Base-by-base conservation (phyloP, 1,140 invertebrate genomes). In the Oncopodura yosiiana region DNA sequence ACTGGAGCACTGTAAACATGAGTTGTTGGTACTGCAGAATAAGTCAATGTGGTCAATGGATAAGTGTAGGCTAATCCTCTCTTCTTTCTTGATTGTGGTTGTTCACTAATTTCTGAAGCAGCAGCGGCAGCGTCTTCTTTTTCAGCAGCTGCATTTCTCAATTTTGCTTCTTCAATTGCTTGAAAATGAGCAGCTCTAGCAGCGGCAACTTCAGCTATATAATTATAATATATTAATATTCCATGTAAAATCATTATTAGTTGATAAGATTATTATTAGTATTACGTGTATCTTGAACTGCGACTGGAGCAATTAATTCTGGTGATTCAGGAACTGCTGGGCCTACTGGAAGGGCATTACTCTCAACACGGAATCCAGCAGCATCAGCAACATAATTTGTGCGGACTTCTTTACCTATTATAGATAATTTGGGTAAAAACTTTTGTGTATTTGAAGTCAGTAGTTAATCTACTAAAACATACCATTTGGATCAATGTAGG, bases 401-500 rank as follows among this genome's bases (percentile, higher is more conserved):
- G 43, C 71, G 69, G 59, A 77, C 71, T 21, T 77, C 1, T 24
- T 14, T 6, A 8, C 18, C 8, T 8, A 23, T 24, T 44, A 29
- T 16, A 44, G 11, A 44, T 21, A 44, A 3, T 3, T 16, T 29
- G 11, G 37, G 26, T 8, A 9, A 16, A 19, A 45, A 5, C 11
- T 9, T 41, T 3, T 30, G 16, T 26, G 24, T 43, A 24, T 3
- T 1, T 26, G 19, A 3, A 24, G 2, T 3, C 3, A 5, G 3
- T 45, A 9, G 14, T 32, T 16, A 32, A 19, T 32, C 46, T 14
- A 37, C 46, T n/a, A 37, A 37, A 3, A 30, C 46, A 14, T 65
- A n/a, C 72, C 72, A 29, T 76, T 66, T 62, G 77, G 75, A 46
- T 75, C 74, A 42, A 73, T 72, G 61, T 77, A 77, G 41, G 68